phyloP scores from a whole-genome alignment of 2,113 vertebrate genomes.

The Chlorocebus sabaeus region DNA sequence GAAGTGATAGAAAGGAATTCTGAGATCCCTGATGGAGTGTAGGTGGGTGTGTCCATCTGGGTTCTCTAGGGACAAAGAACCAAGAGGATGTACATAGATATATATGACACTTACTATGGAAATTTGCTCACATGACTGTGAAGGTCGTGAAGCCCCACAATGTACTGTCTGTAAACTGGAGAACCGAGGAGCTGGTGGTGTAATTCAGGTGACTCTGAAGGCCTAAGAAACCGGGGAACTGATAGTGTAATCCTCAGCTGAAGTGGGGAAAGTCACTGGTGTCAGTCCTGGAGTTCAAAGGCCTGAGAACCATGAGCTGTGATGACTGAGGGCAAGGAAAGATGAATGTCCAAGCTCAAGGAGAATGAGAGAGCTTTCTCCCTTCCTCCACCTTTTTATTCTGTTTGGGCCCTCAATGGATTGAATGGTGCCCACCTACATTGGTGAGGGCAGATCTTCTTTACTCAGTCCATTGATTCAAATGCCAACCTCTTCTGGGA shows the following conservation, averaged over 20 bases:
- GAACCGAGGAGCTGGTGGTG: fast-evolving
- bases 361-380: not conserved
- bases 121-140: not conserved
- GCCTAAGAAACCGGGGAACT: fast-evolving
- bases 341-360: too few relatives aligned
- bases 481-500: not conserved
- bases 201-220: not conserved
- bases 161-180: not conserved
- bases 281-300: not conserved
- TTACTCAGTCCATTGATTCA: not conserved
- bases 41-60: fast-evolving
- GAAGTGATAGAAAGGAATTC: too few relatives aligned
- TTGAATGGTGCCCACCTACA: not conserved
- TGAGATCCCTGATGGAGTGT: not conserved
- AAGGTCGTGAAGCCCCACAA: not conserved
- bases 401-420: not conserved
- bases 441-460: not conserved
- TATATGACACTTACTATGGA: not conserved
- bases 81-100: fast-evolving
- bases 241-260: too few relatives aligned
- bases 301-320: not conserved
- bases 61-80: not conserved
- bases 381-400: not conserved
- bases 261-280: not conserved
- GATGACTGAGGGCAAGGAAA: too few relatives aligned